A percentile compares a stretch with the other conserved stretches of the same genome.
Conservation (phyloP, 2,888 invertebrate species). For the Oligia strigilis region DNA sequence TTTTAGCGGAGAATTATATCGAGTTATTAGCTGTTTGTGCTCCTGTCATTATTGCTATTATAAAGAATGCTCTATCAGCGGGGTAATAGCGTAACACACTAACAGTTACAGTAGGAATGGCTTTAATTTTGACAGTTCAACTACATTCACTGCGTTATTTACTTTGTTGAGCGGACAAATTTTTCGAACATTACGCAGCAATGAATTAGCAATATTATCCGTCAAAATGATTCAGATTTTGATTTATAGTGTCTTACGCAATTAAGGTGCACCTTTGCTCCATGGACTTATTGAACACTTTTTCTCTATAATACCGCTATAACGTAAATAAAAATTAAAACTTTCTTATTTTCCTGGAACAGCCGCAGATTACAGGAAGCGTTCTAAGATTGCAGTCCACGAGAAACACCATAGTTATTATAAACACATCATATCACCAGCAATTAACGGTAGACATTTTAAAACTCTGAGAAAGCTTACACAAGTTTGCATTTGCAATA, state of each 20-base stretch:
- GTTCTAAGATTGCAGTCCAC: constrained; percentile 7
- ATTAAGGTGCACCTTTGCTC: no score
- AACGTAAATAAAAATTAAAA: constrained; percentile 12
- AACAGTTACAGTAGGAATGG: no score
- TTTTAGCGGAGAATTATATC: not conserved
- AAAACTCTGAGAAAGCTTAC: constrained; percentile 5
- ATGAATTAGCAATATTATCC: no score
- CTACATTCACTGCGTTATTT: no score
- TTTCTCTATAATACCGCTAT: not conserved
- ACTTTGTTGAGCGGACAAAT: no score
- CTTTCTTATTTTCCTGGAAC: constrained; percentile 34
- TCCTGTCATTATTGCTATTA: not conserved
- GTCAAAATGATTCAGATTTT: no score
- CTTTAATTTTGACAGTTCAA: no score
- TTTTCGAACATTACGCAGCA: no score
- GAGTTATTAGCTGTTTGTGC: not conserved
- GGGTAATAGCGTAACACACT: no score
- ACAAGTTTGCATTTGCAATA: not conserved
- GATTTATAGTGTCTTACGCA: no score
- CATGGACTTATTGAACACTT: not conserved
- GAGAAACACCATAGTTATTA: constrained; percentile 15
- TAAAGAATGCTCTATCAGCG: no score
- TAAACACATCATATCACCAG: constrained; percentile 24
- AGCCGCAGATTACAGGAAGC: constrained; percentile 28
- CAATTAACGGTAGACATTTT: constrained; percentile 20